Conservation (phyloP, 2,113 vertebrate genomes). For the Chlorocebus sabaeus region DNA sequence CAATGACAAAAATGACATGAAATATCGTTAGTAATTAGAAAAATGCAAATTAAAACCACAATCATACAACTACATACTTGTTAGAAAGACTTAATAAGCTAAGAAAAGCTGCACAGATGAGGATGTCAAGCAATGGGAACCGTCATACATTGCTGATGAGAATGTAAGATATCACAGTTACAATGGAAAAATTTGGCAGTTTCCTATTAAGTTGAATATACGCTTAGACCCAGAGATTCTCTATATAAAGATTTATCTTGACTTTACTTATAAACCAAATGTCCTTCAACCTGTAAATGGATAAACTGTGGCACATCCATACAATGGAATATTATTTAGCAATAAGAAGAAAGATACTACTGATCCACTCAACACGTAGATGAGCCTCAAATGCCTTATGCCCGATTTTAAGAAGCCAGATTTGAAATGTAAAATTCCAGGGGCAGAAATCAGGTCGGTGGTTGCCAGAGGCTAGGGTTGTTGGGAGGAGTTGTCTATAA, state of each 20-base stretch:
- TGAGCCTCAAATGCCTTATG: neutral
- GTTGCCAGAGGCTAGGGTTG: neutral
- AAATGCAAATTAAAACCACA: constrained; percentile 14
- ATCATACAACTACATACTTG: neutral
- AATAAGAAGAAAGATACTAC: neutral
- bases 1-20: neutral
- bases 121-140: neutral
- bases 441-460: neutral
- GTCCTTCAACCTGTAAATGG: neutral
- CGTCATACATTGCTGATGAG: neutral
- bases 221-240: neutral
- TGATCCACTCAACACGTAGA: neutral
- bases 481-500: neutral
- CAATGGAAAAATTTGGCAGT: neutral
- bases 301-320: neutral
- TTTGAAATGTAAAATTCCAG: neutral
- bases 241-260: neutral
- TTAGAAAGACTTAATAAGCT: neutral
- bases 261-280: neutral
- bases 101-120: neutral
- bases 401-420: neutral
- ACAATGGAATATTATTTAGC: neutral
- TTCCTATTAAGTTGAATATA: neutral
- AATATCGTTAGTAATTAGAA: neutral
- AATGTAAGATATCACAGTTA: neutral